Evolutionary conservation across 2,888 invertebrate species (phyloP), one percentile per base, ranked within the genome.

Genomic region (Melipona beecheii): DNA sequence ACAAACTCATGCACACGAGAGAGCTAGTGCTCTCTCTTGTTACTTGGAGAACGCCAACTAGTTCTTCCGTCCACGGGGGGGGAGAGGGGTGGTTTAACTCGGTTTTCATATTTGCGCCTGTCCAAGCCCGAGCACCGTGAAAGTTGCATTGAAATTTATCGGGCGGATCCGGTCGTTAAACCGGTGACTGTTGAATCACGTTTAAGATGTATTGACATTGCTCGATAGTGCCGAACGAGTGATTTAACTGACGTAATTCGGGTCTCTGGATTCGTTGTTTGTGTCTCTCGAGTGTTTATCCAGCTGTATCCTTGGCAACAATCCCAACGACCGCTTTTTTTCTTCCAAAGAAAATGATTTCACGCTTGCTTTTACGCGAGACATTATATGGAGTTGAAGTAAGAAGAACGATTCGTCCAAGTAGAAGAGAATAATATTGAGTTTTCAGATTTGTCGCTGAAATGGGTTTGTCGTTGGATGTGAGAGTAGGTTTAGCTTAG

Each of bases 1-100:
- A 92, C 93, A 93, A 93, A 93, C 93, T 92, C 92, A 89, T 74
- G 78, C 84, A 65, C 52, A 21, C 56, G 75, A 64, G 73, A 77
- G 82, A 43, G 83, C 54, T 65, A 21, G 62, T 83, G 74, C 83
- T 81, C 72, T 9, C 69, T 68, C 77, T 68, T 75, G 74, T 66
- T 81, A 81, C 85, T 76, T 71, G 74, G 81, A 83, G 68, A 78
- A 75, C 75, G 84, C 75, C 54, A 17, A 68, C 75, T 27, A 82
- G 84, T 88, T 89, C 85, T 84, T 88, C 83, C 82, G 73, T 80
- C 52, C 82, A 31, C 54, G 73, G 87, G 81, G 9, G 36, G 9
- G 43, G 43, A 2, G 43, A 43, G 9, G 36, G 36, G 43, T 43
- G 9, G 9, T 43, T 88, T 84, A 89, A 86, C 85, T 82, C 80